Conservation (phyloP, 1,140 invertebrate species). For the Drosophila cardini region DNA sequence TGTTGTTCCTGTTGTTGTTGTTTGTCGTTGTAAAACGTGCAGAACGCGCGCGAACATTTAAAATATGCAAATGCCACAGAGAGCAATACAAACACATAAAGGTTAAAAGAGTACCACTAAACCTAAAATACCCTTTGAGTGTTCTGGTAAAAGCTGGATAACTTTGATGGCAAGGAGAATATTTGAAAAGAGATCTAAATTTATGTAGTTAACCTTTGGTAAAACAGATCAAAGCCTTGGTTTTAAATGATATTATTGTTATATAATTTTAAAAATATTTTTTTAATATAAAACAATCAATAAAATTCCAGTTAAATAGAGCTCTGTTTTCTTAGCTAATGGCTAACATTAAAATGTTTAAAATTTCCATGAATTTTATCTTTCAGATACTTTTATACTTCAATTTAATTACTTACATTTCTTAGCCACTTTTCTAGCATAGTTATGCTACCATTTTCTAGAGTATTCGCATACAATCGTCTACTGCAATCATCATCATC, state of each 20-base stretch:
- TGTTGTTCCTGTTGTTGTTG: slow-evolving; percentile 47
- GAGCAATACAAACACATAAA: slow-evolving; percentile 25
- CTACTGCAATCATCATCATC: slow-evolving; percentile 45
- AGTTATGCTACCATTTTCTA: not conserved
- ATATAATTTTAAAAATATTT: no score
- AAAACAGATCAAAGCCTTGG: no score
- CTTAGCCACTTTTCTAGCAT: no score
- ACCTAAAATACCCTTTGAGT: slow-evolving; percentile 15
- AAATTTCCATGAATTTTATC: not conserved
- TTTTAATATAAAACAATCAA: no score
- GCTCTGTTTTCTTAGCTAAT: no score
- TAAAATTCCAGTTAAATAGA: no score
- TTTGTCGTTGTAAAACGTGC: slow-evolving; percentile 69
- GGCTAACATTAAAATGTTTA: no score
- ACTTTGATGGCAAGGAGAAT: not conserved
- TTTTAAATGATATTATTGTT: no score
- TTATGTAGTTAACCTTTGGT: no score
- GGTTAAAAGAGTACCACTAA: not conserved
- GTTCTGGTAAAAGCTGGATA: not conserved
- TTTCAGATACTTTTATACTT: not conserved
- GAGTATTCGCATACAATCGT: slow-evolving; percentile 38
- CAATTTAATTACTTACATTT: no score
- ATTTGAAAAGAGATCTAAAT: no score
- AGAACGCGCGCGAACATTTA: slow-evolving; percentile 72
- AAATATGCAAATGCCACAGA: slow-evolving; percentile 78